phyloP scores from a whole-genome alignment of 2,888 invertebrate species.

The Coelopa pilipes region DNA sequence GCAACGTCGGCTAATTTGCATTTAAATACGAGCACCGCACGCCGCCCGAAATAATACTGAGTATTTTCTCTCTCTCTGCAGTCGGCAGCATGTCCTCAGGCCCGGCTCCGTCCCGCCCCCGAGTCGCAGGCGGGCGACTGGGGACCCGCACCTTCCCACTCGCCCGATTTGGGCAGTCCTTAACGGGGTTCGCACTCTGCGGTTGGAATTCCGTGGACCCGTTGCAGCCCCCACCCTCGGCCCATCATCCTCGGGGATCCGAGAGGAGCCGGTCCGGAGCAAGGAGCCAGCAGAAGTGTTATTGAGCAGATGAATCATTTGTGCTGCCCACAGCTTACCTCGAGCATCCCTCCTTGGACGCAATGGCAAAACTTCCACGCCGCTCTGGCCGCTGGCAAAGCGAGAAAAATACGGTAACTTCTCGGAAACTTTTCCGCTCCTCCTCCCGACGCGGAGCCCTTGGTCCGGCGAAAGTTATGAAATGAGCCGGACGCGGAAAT shows the following conservation, averaged over 20 bases:
- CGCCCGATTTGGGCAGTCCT: constrained; percentile 8
- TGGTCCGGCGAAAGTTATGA: constrained; percentile 23
- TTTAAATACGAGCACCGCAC: no score
- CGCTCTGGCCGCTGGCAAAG: background rate
- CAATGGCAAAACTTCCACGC: constrained; percentile 9
- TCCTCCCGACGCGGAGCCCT: no score
- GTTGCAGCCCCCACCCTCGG: background rate
- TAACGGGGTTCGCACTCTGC: constrained; percentile 30
- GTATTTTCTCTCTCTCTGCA: no score
- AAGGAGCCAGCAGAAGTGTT: background rate
- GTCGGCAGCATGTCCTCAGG: no score
- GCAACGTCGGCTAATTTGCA: no score
- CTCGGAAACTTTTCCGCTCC: constrained; percentile 13
- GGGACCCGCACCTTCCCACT: no score
- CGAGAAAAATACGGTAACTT: constrained; percentile 10
- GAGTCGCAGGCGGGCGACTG: no score
- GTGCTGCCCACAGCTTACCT: constrained; percentile 20
- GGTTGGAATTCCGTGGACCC: constrained; percentile 32
- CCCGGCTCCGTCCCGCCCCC: no score
- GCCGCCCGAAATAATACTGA: no score
- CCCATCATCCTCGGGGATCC: background rate
- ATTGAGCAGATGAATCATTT: constrained; percentile 35
- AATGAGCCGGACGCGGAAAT: constrained; percentile 10
- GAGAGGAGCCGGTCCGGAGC: background rate
- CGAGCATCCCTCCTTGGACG: constrained; percentile 8